Base-by-base conservation (phyloP, 2,113 vertebrate species). In the Chaetodon trifascialis region DNA sequence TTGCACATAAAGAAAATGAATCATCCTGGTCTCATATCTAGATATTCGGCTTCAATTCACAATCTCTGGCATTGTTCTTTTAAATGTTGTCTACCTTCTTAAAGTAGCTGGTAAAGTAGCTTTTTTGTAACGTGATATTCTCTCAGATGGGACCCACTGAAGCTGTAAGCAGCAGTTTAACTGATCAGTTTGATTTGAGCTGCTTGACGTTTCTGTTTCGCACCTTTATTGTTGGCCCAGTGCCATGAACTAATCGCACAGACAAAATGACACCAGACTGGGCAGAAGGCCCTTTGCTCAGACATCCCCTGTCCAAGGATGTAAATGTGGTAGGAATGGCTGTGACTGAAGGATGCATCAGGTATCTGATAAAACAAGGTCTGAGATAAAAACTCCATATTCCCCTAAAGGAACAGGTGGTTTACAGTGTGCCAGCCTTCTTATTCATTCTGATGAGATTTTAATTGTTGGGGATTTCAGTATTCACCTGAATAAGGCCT, bases 231-330 rank as follows among this genome's bases (percentile, higher is more conserved):
- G n/a, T 55, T 76, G 25, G 55, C 36, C 38, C 38, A 52, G 17
- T 21, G 51, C 16, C 55, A 64, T 69, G 34, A 85, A 49, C 62
- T 59, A 63, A 79, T 79, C 54, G 60, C 64, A 63, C 63, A 8
- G 21, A 46, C 0, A 55, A 74, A 74, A 38, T 69, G 14, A 78
- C 62, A 64, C 64, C 23, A 51, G 23, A 58, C 23, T 30, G 15
- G 52, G n/a, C 19, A 62, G 46, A 1, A 34, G 40, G 62, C 47
- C 72, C 72, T 40, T 7, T 69, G 1, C 44, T 69, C 34, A 63
- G 6, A 14, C 11, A 69, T 59, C 44, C 42, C 6, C 49, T 10
- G 5, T 69, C 14, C 0, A 38, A 46, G 62, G 30, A 30, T 3
- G 30, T 30, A 30, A 3, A 30, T 30, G 30, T 30, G 30, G 30